Percentiles rank a stretch among this genome's conserved stretches.
These are phyloP conservation scores for Arge pagana DNA, from an alignment of 2,888 invertebrate genomes.

Conservation along the genomic window DNA sequence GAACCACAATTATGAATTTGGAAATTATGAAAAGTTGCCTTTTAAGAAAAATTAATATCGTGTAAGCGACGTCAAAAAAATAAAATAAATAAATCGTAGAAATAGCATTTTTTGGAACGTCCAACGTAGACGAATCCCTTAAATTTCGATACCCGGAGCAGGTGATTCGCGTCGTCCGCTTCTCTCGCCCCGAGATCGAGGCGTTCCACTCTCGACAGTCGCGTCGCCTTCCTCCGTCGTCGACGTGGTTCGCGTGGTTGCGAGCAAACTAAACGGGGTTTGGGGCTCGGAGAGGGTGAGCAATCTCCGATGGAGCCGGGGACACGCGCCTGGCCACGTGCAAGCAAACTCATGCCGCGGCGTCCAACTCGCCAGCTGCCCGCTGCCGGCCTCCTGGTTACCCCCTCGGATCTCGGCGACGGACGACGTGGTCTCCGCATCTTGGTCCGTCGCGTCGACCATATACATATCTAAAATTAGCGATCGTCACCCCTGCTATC, in stretches of 20 bases:
- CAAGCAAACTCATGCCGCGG: constrained; percentile 6
- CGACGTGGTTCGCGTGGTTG: no score
- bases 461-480: constrained; percentile 19
- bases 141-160: no score
- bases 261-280: background rate
- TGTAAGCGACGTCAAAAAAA: no score
- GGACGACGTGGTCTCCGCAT: constrained; percentile 1
- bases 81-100: no score
- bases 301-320: constrained; percentile 16
- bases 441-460: no score
- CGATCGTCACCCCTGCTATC: constrained; percentile 1
- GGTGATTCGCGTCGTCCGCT: constrained; percentile 2
- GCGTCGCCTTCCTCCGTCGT: no score
- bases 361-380: constrained; percentile 17
- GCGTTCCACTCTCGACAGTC: background rate
- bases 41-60: no score
- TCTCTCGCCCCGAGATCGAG: constrained; percentile 12
- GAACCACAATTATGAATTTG: no score
- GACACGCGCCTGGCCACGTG: constrained; percentile 21
- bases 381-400: constrained; percentile 3
- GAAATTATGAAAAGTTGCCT: no score
- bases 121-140: no score
- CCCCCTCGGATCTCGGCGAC: constrained; percentile 3
- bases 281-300: constrained; percentile 11
- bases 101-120: no score